Evolutionary conservation across 2,797 vertebrate genomes (phyloP).

Genomic region (Hippocampus kuda): DNA sequence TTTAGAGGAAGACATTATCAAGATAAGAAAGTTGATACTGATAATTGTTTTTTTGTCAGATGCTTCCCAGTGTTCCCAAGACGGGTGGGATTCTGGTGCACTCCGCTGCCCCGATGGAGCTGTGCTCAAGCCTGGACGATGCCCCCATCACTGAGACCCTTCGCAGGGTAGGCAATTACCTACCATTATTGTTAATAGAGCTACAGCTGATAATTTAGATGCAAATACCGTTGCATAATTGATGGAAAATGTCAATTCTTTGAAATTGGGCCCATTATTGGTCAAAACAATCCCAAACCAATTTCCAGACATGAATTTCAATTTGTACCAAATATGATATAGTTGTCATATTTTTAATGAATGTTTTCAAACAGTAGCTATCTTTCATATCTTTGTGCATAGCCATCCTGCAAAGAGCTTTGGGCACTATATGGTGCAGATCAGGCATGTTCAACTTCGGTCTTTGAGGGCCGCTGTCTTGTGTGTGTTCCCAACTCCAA

Average conservation of each 20-base stretch:
- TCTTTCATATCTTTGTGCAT: no score
- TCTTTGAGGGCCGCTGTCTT: no score
- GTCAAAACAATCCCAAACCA: no score
- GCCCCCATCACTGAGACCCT: conserved; percentile 69
- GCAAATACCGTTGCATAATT: background rate
- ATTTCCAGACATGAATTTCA: no score
- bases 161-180: conserved; percentile 65
- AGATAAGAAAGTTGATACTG: background rate
- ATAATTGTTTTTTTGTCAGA: conserved; percentile 24
- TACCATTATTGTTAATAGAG: background rate
- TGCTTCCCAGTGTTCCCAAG: conserved; percentile 20
- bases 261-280: background rate
- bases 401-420: no score
- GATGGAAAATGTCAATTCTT: background rate
- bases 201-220: background rate
- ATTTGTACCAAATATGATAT: no score
- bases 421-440: no score
- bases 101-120: conserved; percentile 53
- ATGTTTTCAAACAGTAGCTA: no score
- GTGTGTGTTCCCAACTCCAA: no score
- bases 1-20: background rate
- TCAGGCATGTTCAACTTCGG: no score
- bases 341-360: no score
- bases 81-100: conserved; percentile 44
- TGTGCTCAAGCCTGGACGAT: conserved; percentile 62